Evolutionary conservation across 2,888 invertebrate species (phyloP).

Genomic region (Platycheirus albimanus): DNA sequence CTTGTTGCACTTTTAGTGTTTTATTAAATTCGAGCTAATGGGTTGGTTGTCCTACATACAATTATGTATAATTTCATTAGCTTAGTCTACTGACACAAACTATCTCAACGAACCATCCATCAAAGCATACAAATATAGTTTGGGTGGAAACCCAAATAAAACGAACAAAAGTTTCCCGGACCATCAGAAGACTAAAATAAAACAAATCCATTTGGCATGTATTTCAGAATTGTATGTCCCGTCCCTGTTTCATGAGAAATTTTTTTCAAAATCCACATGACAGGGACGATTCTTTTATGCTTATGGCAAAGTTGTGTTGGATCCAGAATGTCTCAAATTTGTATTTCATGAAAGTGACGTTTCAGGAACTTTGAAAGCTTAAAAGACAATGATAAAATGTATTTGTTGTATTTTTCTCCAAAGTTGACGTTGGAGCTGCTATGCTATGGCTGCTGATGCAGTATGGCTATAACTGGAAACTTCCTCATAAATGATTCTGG

Average conservation of each 20-base stretch:
- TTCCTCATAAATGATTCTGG: background rate
- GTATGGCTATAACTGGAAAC: slow-evolving; percentile 5
- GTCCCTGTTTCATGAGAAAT: slow-evolving; percentile 42
- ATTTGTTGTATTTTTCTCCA: background rate
- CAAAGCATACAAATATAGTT: slow-evolving; percentile 24
- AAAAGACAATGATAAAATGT: background rate
- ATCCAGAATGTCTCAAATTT: slow-evolving; percentile 40
- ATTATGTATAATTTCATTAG: no score
- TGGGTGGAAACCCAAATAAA: background rate
- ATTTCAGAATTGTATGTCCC: background rate
- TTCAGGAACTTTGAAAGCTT: slow-evolving; percentile 13
- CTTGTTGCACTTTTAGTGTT: slow-evolving; percentile 14
- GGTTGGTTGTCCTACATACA: slow-evolving; percentile 9
- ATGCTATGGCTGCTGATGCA: background rate
- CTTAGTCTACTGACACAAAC: background rate
- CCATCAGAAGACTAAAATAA: background rate
- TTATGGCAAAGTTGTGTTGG: slow-evolving; percentile 44
- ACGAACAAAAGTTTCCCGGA: background rate
- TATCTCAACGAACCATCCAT: slow-evolving; percentile 22
- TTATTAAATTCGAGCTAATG: slow-evolving; percentile 14
- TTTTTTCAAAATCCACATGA: slow-evolving; percentile 25
- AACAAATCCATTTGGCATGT: slow-evolving; percentile 5
- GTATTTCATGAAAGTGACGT: slow-evolving; percentile 16
- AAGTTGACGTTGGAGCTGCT: background rate
- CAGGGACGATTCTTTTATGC: slow-evolving; percentile 31